These are phyloP conservation scores for Sturnus vulgaris DNA, from an alignment of 2,113 vertebrate species.

Conservation along the genomic window DNA sequence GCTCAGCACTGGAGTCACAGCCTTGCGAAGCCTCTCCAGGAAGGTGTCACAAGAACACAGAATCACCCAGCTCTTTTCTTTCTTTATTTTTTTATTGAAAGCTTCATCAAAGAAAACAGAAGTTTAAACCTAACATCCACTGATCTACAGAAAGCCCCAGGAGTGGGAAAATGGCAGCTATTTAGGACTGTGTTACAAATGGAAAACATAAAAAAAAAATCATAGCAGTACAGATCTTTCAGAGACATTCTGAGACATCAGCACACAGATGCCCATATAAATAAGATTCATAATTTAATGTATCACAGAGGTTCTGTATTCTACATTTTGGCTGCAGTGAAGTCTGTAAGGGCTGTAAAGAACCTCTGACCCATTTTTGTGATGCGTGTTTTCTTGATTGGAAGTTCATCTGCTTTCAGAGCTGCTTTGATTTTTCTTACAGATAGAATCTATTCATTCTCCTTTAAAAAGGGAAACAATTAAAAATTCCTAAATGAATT, in stretches of 20 bases:
- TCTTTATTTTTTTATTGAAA: slow-evolving; percentile 94
- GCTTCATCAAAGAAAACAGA: slow-evolving; percentile 98
- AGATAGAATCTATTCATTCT: slow-evolving; percentile 32
- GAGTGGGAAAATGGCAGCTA: slow-evolving; percentile 87
- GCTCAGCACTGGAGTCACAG: not conserved
- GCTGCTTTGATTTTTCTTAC: slow-evolving; percentile 54
- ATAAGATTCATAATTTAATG: slow-evolving; percentile 79
- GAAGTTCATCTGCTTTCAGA: slow-evolving; percentile 45
- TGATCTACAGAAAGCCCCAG: slow-evolving; percentile 96
- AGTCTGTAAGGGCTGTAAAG: slow-evolving; percentile 57
- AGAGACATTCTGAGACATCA: slow-evolving; percentile 83
- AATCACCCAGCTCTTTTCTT: slow-evolving; percentile 38
- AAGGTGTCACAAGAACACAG: slow-evolving; percentile 53
- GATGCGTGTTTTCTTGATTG: slow-evolving; percentile 11
- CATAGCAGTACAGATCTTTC: slow-evolving; percentile 80
- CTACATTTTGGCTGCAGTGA: slow-evolving; percentile 72
- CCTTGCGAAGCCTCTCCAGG: not conserved
- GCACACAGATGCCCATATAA: slow-evolving; percentile 86
- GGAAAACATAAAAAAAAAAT: slow-evolving; percentile 76
- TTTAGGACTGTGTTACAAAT: slow-evolving; percentile 85
- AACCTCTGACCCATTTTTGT: slow-evolving; percentile 46
- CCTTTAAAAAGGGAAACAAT: slow-evolving; percentile 46
- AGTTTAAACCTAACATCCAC: slow-evolving; percentile 96
- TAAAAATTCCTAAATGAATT: slow-evolving; percentile 41
- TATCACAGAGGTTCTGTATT: slow-evolving; percentile 74